Evolutionary conservation across 2,113 vertebrate genomes (phyloP).

Genomic region (Aptenodytes patagonicus): DNA sequence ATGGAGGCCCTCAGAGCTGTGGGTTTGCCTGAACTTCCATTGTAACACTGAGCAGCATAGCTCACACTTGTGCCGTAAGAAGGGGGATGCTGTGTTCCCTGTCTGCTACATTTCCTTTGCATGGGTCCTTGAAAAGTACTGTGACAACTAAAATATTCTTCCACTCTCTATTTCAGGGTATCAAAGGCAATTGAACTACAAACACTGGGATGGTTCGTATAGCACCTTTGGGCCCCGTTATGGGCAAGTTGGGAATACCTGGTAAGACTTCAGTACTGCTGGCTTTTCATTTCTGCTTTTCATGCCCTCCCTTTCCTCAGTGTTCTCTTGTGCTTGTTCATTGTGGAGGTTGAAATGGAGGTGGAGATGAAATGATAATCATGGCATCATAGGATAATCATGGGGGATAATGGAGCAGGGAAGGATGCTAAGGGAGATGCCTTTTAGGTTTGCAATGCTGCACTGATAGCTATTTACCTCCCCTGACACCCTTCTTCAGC

Average conservation of each 20-base stretch:
- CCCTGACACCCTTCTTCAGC: neutral
- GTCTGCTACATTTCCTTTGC: neutral
- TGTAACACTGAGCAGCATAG: neutral
- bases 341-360: neutral
- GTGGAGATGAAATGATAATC: neutral
- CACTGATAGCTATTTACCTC: neutral
- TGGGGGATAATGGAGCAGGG: neutral
- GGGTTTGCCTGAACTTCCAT: neutral
- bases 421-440: neutral
- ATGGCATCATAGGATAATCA: neutral
- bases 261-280: slow-evolving; percentile 72
- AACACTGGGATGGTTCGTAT: slow-evolving; percentile 79
- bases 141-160: neutral
- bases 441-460: neutral
- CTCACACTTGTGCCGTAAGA: neutral
- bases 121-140: neutral
- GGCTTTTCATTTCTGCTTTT: neutral
- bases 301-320: neutral
- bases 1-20: neutral
- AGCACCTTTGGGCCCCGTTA: slow-evolving; percentile 81
- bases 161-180: slow-evolving; percentile 75
- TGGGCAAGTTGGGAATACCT: slow-evolving; percentile 77
- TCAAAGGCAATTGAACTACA: slow-evolving; percentile 88
- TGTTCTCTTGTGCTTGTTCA: neutral
- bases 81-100: neutral